Conservation (phyloP, 92 coral and sea anemone species). For the Umimayanthus kanabou region DNA sequence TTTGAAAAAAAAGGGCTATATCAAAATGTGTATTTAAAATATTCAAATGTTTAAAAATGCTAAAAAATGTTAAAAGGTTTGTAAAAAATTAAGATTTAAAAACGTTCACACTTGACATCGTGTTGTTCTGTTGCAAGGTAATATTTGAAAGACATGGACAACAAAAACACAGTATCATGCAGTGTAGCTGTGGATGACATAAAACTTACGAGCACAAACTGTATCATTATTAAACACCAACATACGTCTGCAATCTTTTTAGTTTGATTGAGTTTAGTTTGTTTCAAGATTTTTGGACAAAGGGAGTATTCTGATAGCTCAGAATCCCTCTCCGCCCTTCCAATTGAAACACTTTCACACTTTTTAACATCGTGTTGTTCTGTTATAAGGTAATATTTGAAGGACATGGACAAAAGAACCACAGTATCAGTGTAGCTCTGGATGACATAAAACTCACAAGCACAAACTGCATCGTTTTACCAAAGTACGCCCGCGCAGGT, state of each 20-base stretch:
- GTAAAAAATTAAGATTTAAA: no score
- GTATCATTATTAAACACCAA: neutral
- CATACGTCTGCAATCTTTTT: no score
- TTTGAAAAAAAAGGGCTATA: no score
- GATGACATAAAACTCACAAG: constrained; percentile 58
- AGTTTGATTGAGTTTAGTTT: neutral
- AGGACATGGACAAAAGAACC: constrained; percentile 45
- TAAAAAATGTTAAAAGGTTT: no score
- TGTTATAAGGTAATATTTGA: constrained; percentile 45
- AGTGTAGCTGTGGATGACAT: constrained; percentile 62
- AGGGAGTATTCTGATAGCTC: neutral
- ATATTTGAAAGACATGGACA: constrained; percentile 48
- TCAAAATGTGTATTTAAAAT: no score
- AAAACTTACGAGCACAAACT: constrained; percentile 40
- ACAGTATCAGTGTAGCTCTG: constrained; percentile 50
- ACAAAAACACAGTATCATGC: constrained; percentile 29
- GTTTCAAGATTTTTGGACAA: neutral
- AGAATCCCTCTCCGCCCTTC: no score
- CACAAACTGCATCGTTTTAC: constrained; percentile 31
- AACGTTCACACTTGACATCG: neutral
- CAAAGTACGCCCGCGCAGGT: constrained; percentile 63
- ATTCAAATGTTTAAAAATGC: no score
- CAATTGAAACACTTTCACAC: neutral
- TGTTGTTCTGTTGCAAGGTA: constrained; percentile 31
- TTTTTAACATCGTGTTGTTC: neutral